Conservation (phyloP, 2,797 vertebrate species). For the Pogoniulus pusillus region DNA sequence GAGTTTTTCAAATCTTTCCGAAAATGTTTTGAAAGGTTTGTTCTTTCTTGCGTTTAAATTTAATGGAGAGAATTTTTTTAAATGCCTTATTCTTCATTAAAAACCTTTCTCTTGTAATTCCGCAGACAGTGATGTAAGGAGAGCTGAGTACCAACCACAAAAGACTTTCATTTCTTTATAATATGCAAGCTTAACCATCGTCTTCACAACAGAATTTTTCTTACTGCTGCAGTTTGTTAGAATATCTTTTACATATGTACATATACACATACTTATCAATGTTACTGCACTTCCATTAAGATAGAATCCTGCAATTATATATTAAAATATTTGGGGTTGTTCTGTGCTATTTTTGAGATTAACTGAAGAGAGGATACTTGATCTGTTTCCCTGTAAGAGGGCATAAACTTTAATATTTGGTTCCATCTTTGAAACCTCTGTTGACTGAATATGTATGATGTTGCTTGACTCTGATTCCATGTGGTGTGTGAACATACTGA, state of each 20-base stretch:
- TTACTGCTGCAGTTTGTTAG: not conserved
- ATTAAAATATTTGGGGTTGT: not conserved
- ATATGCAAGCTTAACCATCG: not conserved
- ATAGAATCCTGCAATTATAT: not conserved
- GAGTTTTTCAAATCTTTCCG: not conserved
- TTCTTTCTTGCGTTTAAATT: not conserved
- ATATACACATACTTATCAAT: accelerated
- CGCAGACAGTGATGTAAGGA: not conserved
- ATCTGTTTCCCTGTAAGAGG: not conserved
- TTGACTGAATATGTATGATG: not conserved
- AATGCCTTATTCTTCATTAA: not conserved
- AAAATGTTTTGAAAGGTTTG: not conserved
- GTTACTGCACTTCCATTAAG: not conserved
- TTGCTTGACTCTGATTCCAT: not conserved
- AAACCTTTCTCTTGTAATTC: not conserved
- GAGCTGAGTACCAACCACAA: not conserved
- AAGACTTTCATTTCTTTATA: not conserved
- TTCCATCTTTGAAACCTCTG: not conserved
- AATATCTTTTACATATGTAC: not conserved
- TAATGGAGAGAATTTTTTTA: not conserved
- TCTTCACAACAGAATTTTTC: not conserved
- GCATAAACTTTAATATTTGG: not conserved
- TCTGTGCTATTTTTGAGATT: not conserved
- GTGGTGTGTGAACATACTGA: not conserved
- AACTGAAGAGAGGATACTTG: not conserved